A percentile compares a stretch with the other conserved stretches of the same genome.
phyloP scores from a whole-genome alignment of 2,888 invertebrate genomes.

The Ophion ventricosus region DNA sequence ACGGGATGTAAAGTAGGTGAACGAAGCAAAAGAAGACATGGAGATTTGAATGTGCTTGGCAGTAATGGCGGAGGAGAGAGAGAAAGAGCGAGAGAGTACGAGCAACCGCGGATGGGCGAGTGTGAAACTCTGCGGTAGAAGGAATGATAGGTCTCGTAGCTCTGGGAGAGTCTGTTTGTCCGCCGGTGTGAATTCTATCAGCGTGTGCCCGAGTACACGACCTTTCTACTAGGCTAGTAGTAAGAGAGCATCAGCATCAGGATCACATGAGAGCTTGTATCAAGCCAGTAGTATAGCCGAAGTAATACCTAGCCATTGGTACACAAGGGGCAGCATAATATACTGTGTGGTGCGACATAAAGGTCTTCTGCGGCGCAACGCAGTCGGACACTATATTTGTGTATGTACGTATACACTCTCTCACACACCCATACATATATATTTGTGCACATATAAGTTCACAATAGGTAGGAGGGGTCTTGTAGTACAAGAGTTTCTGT shows the following conservation, averaged over 20 bases:
- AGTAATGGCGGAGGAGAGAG: neutral
- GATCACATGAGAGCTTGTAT: constrained; percentile 48
- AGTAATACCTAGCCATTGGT: constrained; percentile 42
- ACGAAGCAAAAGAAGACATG: neutral
- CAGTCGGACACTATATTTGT: neutral
- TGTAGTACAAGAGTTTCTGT: constrained; percentile 46
- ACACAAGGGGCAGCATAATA: constrained; percentile 54
- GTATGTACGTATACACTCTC: too few species aligned
- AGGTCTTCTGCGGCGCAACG: constrained; percentile 43
- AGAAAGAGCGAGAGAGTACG: neutral
- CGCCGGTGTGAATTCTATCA: constrained; percentile 32
- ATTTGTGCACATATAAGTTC: neutral
- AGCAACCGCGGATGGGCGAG: constrained; percentile 17
- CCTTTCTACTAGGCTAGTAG: neutral
- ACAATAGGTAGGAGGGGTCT: constrained; percentile 9
- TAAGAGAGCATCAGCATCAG: constrained; percentile 53
- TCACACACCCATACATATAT: too few species aligned
- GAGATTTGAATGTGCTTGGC: too few species aligned
- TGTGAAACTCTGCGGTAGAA: constrained; percentile 27
- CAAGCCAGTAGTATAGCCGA: constrained; percentile 36
- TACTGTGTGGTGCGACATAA: constrained; percentile 49
- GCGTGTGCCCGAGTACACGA: neutral
- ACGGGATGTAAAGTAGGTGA: neutral
- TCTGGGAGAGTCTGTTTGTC: constrained; percentile 44
- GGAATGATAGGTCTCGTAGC: constrained; percentile 39